Conservation (phyloP, 2,888 invertebrate species). For the Hirtodrosophila histrioides region DNA sequence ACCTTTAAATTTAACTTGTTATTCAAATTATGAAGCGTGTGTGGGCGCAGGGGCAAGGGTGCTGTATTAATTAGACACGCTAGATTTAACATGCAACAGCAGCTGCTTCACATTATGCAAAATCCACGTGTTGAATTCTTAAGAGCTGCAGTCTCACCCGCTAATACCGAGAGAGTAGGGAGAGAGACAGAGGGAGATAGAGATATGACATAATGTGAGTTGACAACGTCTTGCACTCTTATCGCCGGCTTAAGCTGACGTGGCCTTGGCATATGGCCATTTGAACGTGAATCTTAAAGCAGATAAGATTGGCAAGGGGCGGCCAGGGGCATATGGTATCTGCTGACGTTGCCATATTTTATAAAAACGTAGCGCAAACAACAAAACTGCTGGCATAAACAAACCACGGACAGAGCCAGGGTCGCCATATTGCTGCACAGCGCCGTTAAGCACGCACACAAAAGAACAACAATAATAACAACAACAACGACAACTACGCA, state of each 20-base stretch:
- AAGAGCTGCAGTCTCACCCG: conserved; percentile 38
- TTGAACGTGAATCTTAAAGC: conserved; percentile 22
- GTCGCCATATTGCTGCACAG: conserved; percentile 57
- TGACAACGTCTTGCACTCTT: conserved; percentile 59
- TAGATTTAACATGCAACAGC: conserved; percentile 44
- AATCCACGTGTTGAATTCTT: conserved; percentile 70
- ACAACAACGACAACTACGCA: conserved; percentile 16
- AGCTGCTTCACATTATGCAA: conserved; percentile 61
- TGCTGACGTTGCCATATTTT: conserved; percentile 55
- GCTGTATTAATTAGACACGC: conserved; percentile 8
- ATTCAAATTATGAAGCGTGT: conserved; percentile 1
- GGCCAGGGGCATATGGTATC: conserved; percentile 2
- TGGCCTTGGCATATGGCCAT: conserved; percentile 58
- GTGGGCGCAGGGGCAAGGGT: not conserved
- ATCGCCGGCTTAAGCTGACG: conserved; percentile 71
- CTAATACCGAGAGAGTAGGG: conserved; percentile 20
- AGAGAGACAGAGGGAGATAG: conserved; percentile 18
- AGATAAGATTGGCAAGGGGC: conserved; percentile 51
- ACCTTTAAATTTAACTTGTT: no score
- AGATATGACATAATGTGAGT: conserved; percentile 73
- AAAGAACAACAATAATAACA: conserved; percentile 31
- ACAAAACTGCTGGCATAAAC: conserved; percentile 51
- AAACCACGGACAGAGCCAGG: conserved; percentile 28
- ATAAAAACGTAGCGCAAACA: conserved; percentile 27
- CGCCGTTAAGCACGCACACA: conserved; percentile 54